phyloP scores from a whole-genome alignment of 1,140 invertebrate genomes.

The Kradibia gibbosae region DNA sequence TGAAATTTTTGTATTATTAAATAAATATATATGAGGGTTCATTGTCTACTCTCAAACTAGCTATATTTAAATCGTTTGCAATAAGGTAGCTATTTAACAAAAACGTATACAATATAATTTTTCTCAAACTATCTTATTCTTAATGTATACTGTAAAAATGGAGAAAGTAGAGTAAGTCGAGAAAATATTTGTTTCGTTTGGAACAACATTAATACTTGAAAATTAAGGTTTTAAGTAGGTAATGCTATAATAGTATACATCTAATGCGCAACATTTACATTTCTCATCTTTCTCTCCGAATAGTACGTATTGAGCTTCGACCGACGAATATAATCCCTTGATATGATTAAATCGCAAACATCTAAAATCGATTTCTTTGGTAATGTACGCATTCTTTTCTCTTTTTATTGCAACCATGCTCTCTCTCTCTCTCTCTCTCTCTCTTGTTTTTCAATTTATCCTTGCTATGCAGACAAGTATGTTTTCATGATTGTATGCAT shows the following conservation, averaged over 20 bases:
- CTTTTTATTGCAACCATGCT: no score
- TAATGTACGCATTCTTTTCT: no score
- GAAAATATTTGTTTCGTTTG: not conserved
- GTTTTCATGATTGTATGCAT: not conserved
- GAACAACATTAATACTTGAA: not conserved
- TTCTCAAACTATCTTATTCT: no score
- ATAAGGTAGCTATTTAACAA: no score
- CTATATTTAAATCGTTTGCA: no score
- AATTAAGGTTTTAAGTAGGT: conserved; percentile 21
- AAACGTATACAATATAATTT: no score
- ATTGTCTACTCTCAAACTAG: no score
- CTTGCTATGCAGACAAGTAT: not conserved
- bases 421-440: not conserved
- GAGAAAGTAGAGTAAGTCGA: conserved; percentile 30
- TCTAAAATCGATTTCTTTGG: no score
- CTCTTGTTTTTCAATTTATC: not conserved
- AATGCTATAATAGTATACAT: conserved; percentile 32
- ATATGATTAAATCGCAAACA: conserved; percentile 29
- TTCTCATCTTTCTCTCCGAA: conserved; percentile 4
- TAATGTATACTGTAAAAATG: no score
- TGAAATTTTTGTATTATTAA: no score
- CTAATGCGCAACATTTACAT: not conserved
- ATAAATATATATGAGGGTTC: no score
- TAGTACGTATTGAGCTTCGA: conserved; percentile 47
- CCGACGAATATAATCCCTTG: conserved; percentile 32